Percentiles rank a stretch among this genome's conserved stretches.
Evolutionary conservation across 2,797 vertebrate genomes (phyloP).

Genomic region (Sylvilagus floridanus): DNA sequence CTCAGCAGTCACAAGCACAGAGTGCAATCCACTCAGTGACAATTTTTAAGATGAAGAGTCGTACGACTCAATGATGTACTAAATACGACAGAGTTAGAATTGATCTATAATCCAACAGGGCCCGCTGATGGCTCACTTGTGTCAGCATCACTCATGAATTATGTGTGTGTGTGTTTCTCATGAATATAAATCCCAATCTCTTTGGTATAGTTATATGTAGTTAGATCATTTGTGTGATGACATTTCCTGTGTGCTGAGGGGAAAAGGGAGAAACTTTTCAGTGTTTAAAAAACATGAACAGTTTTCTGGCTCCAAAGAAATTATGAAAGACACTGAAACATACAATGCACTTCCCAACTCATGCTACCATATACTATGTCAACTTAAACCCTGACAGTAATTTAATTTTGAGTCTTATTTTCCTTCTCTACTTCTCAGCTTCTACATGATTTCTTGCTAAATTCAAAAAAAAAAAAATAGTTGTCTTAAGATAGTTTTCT

Average conservation of each 20-base stretch:
- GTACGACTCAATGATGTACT: constrained; percentile 7
- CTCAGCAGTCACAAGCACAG: constrained; percentile 17
- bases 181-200: constrained; percentile 82
- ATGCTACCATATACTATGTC: constrained; percentile 68
- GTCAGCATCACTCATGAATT: constrained; percentile 68
- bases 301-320: constrained; percentile 78
- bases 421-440: constrained; percentile 50
- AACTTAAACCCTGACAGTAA: constrained; percentile 72
- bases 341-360: constrained; percentile 37
- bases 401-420: constrained; percentile 73
- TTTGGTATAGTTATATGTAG: constrained; percentile 73
- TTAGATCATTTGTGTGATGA: constrained; percentile 79
- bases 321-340: constrained; percentile 73
- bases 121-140: constrained; percentile 73
- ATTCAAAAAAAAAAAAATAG: not conserved
- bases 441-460: not conserved
- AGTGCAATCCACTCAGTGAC: not conserved
- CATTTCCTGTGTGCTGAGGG: constrained; percentile 61
- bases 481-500: not conserved
- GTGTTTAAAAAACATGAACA: constrained; percentile 71
- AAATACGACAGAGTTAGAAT: constrained; percentile 51
- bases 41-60: constrained; percentile 48
- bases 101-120: constrained; percentile 45
- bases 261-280: constrained; percentile 53
- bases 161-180: constrained; percentile 73